Evolutionary conservation across 2,113 vertebrate genomes (phyloP).

Genomic region (Cebidichthys violaceus): DNA sequence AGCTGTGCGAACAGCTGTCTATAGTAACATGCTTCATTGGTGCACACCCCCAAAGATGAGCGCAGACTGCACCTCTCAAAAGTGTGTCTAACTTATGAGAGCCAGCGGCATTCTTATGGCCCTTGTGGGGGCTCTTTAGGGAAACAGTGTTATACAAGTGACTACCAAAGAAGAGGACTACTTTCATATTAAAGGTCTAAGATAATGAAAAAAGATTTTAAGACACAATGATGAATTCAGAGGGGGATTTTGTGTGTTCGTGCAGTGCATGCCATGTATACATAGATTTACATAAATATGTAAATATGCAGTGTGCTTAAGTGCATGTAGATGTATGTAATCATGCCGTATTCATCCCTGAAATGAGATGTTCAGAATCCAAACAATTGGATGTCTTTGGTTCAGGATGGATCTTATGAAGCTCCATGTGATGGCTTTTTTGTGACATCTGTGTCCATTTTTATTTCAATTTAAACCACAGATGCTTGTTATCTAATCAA

Average conservation of each 20-base stretch:
- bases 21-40: constrained; percentile 55
- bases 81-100: constrained; percentile 44
- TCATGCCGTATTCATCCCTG: constrained; percentile 18
- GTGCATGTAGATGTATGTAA: not conserved
- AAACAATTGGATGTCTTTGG: constrained; percentile 21
- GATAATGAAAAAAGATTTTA: not conserved
- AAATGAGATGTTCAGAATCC: constrained; percentile 20
- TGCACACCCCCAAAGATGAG: constrained; percentile 41
- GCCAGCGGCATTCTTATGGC: constrained; percentile 15
- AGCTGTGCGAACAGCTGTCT: constrained; percentile 76
- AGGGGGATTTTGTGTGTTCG: not conserved
- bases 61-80: constrained; percentile 42
- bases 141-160: constrained; percentile 8
- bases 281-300: constrained; percentile 5
- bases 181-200: not conserved
- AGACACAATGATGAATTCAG: constrained; percentile 7
- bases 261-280: not conserved
- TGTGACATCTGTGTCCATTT: not conserved
- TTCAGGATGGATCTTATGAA: constrained; percentile 4
- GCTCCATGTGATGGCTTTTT: constrained; percentile 22
- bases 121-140: constrained; percentile 25
- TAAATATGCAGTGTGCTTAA: not conserved
- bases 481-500: constrained; percentile 13
- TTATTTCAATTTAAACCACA: constrained; percentile 22
- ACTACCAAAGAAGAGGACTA: constrained; percentile 7